phyloP scores from a whole-genome alignment of 2,113 vertebrate species.

The Balaeniceps rex region DNA sequence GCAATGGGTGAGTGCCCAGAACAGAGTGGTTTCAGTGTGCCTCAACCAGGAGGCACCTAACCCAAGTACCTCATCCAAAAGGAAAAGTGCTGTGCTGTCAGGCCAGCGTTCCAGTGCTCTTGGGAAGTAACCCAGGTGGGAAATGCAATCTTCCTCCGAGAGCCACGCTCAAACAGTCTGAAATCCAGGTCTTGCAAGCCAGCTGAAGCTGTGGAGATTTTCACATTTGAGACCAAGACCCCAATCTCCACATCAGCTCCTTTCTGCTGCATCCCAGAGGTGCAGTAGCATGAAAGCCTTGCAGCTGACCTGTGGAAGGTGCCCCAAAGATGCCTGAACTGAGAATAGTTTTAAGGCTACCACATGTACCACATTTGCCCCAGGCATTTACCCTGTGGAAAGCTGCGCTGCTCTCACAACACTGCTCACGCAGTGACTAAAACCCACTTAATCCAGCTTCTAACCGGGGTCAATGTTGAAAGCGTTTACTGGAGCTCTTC shows the following conservation, averaged over 20 bases:
- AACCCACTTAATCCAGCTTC: not conserved
- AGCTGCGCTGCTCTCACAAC: not conserved
- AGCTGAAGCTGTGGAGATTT: not conserved
- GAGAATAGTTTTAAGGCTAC: not conserved
- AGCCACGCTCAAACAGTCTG: not conserved
- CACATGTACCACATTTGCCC: not conserved
- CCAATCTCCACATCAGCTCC: not conserved
- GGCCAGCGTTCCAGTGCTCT: not conserved
- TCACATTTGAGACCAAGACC: not conserved
- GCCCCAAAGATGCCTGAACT: not conserved
- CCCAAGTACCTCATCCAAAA: not conserved
- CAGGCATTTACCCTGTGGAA: not conserved
- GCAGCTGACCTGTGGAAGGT: not conserved
- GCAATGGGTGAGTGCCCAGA: not conserved
- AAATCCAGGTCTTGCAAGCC: not conserved
- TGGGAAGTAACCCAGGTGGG: not conserved
- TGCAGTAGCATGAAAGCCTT: not conserved
- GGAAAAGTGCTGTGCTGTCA: not conserved
- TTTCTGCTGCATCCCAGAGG: not conserved
- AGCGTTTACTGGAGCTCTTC: not conserved
- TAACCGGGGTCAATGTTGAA: not conserved
- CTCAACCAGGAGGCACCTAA: not conserved
- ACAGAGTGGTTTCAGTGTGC: not conserved
- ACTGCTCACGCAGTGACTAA: rapidly evolving
- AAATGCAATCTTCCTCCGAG: not conserved